Percentiles rank a stretch among this genome's conserved stretches.
phyloP scores from a whole-genome alignment of 2,113 vertebrate species.

The human (Homo sapiens) region GRCh38 chrX:119062501-119063000 shows the following conservation, averaged over 20 bases:
- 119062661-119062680: background rate
- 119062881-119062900: background rate
- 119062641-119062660: constrained; percentile 13
- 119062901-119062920: background rate
- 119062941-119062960: background rate
- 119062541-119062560: background rate
- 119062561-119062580: background rate
- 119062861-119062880: background rate
- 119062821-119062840: background rate
- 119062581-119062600: background rate
- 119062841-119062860: background rate
- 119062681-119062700: background rate
- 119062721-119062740: background rate
- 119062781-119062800: background rate
- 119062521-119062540: background rate
- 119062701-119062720: background rate
- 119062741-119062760: background rate
- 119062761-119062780: background rate
- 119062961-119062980: background rate
- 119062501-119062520: background rate
- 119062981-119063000: background rate
- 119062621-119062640: background rate
- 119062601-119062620: background rate
- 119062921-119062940: background rate
- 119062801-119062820: background rate